Evolutionary conservation across 2,797 vertebrate species (phyloP).

Genomic region (Clarias pachynema): DNA sequence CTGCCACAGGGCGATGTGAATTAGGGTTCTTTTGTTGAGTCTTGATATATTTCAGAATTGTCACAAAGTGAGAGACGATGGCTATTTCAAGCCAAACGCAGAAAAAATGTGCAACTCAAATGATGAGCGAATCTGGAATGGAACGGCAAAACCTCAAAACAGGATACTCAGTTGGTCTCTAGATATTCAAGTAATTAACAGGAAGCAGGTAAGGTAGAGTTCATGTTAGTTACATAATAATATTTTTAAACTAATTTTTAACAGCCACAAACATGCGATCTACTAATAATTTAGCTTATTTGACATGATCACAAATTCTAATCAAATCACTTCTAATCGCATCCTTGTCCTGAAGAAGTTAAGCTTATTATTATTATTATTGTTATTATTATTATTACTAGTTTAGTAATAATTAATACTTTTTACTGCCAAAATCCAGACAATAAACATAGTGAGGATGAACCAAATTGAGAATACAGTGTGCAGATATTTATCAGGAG

Average conservation of each 20-base stretch:
- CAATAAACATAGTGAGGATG: neutral
- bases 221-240: neutral
- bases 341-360: neutral
- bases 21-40: neutral
- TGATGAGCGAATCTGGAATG: too few relatives aligned
- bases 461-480: neutral
- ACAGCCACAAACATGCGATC: neutral
- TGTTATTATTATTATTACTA: too few relatives aligned
- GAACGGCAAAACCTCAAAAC: neutral
- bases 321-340: neutral
- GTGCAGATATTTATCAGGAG: neutral
- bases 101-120: neutral
- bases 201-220: neutral
- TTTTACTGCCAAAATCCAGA: neutral
- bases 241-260: neutral
- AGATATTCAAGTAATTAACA: neutral
- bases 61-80: neutral
- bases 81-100: neutral
- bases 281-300: neutral
- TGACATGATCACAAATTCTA: neutral
- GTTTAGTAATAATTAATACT: neutral
- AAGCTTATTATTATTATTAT: too few relatives aligned
- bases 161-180: neutral
- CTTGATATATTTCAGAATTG: neutral
- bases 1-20: neutral